These are phyloP conservation scores for Drosophila pseudoobscura DNA, from an alignment of 1,140 invertebrate species.

Conservation along the genomic window DNA sequence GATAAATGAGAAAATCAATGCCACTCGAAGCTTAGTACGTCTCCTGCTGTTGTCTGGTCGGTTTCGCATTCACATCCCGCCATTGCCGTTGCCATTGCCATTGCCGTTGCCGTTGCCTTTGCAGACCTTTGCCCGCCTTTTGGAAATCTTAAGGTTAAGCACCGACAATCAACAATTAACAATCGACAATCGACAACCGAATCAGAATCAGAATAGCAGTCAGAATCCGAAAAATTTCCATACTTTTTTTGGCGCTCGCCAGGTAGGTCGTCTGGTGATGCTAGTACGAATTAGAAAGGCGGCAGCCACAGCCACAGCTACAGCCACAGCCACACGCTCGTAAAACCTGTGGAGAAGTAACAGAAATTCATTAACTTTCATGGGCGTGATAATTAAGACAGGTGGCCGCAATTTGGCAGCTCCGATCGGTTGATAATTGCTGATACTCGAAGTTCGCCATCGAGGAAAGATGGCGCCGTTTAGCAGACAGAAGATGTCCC, in stretches of 20 bases:
- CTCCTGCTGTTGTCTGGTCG: slow-evolving; percentile 62
- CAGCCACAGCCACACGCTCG: slow-evolving; percentile 12
- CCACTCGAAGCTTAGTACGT: slow-evolving; percentile 64
- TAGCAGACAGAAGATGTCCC: slow-evolving; percentile 25
- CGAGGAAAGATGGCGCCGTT: slow-evolving; percentile 49
- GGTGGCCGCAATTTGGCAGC: slow-evolving; percentile 43
- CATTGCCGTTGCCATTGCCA: slow-evolving; percentile 17
- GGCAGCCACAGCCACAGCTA: slow-evolving; percentile 8
- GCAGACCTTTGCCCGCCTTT: neutral
- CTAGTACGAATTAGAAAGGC: slow-evolving; percentile 68
- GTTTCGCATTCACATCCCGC: slow-evolving; percentile 38
- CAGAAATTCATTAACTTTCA: slow-evolving; percentile 39
- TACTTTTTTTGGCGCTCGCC: slow-evolving; percentile 41
- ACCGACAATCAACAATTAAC: slow-evolving; percentile 21
- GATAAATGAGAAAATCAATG: slow-evolving; percentile 78
- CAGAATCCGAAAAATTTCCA: slow-evolving; percentile 49
- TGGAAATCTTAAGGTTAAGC: slow-evolving; percentile 62
- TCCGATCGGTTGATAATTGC: slow-evolving; percentile 40
- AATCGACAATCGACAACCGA: slow-evolving; percentile 5
- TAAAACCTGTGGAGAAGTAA: slow-evolving; percentile 11
- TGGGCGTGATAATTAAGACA: slow-evolving; percentile 56
- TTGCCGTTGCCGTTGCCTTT: slow-evolving; percentile 4
- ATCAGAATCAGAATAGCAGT: neutral
- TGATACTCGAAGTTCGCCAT: neutral
- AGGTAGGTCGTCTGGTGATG: slow-evolving; percentile 52